Conservation (phyloP, 2,888 invertebrate genomes). For the Synanthedon vespiformis region DNA sequence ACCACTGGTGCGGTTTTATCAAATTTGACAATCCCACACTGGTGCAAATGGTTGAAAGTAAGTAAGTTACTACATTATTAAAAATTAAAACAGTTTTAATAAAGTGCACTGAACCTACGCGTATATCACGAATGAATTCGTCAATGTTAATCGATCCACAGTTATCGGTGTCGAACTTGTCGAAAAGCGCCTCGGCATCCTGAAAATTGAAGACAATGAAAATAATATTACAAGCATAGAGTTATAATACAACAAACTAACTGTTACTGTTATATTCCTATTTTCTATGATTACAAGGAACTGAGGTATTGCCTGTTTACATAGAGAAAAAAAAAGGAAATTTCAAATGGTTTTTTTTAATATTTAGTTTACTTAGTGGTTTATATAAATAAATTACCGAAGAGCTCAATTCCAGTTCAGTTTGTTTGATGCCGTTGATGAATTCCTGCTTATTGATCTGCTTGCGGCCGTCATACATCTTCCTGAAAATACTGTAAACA, state of each 20-base stretch:
- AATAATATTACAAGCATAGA: too few relatives aligned
- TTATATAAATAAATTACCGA: constrained; percentile 33
- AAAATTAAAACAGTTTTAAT: neutral
- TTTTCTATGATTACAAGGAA: too few relatives aligned
- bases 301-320: too few relatives aligned
- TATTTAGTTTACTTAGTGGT: too few relatives aligned
- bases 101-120: constrained; percentile 70
- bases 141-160: constrained; percentile 88
- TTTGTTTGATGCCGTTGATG: constrained; percentile 79
- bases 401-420: constrained; percentile 76
- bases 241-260: too few relatives aligned
- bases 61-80: too few relatives aligned
- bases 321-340: too few relatives aligned
- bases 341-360: too few relatives aligned
- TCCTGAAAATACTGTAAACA: constrained; percentile 78
- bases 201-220: constrained; percentile 20
- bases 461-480: constrained; percentile 93
- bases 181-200: constrained; percentile 77
- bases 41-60: too few relatives aligned
- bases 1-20: too few relatives aligned
- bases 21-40: too few relatives aligned
- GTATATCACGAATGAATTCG: constrained; percentile 85
- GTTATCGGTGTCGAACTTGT: constrained; percentile 83
- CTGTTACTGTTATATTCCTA: too few relatives aligned
- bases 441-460: constrained; percentile 86